Evolutionary conservation across 2,113 vertebrate genomes (phyloP).

Genomic region (Carettochelys insculpta): DNA sequence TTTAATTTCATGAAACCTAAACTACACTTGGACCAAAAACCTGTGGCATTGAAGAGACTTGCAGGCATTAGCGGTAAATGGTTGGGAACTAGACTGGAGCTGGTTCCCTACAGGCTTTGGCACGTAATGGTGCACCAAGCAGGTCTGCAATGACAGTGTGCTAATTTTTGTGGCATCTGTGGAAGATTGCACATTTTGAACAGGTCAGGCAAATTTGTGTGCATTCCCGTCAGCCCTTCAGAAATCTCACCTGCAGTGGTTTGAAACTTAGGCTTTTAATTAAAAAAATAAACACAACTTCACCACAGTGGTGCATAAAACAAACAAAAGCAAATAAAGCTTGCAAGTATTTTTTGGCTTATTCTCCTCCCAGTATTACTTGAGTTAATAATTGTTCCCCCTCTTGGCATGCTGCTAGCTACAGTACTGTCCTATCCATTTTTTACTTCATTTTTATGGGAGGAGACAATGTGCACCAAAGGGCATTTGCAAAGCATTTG

Average conservation of each 20-base stretch:
- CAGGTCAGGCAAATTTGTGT: slow-evolving; percentile 33
- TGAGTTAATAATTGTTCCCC: slow-evolving; percentile 47
- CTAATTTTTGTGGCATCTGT: slow-evolving; percentile 1
- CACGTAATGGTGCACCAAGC: background rate
- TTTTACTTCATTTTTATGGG: slow-evolving; percentile 14
- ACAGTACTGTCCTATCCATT: slow-evolving; percentile 29
- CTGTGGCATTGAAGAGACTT: slow-evolving; percentile 69
- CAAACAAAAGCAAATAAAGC: slow-evolving; percentile 34
- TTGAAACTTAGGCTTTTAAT: slow-evolving; percentile 37
- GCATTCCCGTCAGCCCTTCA: slow-evolving; percentile 44
- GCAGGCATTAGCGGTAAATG: slow-evolving; percentile 62
- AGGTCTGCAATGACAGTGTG: slow-evolving; percentile 18
- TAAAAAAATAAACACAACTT: slow-evolving; percentile 45
- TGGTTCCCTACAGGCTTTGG: slow-evolving; percentile 49
- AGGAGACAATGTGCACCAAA: slow-evolving; percentile 50
- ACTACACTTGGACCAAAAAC: slow-evolving; percentile 82
- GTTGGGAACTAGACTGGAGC: slow-evolving; percentile 65
- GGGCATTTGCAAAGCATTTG: slow-evolving; percentile 42
- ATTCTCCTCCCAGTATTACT: slow-evolving; percentile 48
- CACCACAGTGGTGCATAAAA: slow-evolving; percentile 51
- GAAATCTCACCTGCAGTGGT: slow-evolving; percentile 65
- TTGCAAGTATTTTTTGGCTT: slow-evolving; percentile 49
- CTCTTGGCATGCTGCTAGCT: slow-evolving; percentile 23
- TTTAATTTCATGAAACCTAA: slow-evolving; percentile 66
- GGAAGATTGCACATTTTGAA: slow-evolving; percentile 25